Evolutionary conservation across 2,113 vertebrate species (phyloP), one percentile per base, ranked within the genome.

Genomic region (Genyomyrus donnyi): DNA sequence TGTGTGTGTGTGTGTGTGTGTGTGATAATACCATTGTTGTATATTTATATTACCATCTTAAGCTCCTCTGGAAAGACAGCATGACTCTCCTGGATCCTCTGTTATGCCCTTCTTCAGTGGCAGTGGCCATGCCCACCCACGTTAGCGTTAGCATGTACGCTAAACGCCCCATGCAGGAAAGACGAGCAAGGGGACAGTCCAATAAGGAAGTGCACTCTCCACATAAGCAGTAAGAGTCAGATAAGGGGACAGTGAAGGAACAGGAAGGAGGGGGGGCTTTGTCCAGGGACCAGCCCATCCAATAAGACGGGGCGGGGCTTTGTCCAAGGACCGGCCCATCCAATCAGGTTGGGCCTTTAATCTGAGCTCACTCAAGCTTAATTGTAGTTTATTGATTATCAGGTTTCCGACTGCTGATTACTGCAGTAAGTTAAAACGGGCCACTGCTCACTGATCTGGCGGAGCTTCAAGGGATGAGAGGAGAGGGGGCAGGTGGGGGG

Each of bases 21-120:
- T 27, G 48, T 13, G 27, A 92, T 58, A 95, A 91, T 95, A 95
- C 92, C 91, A 95, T 94, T 94, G 93, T 91, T 90, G 91, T 90
- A 92, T 90, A 92, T 93, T 91, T 91, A 90, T 93, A 91, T 93
- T 94, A 90, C 96, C 95, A 92, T 94, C 92, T 92, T 0, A 0
- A 48, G 74, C 89, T 62, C 91, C 66, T 91, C 56, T 90, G 42
- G 56, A 95, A 88, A 90, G 90, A 93, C 48, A 94, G 84, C 93
- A 93, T 91, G 91, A 89, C 90, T 89, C 90, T 93, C 94, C 83
- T 21, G 91, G 94, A 93, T 91, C 70, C 90, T 93, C 91, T 80
- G 93, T 92, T 92, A 93, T 92, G 90, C 88, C 13, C 50, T 52
- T 15, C 49, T 50, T 50, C 10, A 89, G n/a, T 31, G 48, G 9